Percentiles rank a stretch among this genome's conserved stretches.
Conservation (phyloP, 1,140 invertebrate species). For the Steinernema khuongi region DNA sequence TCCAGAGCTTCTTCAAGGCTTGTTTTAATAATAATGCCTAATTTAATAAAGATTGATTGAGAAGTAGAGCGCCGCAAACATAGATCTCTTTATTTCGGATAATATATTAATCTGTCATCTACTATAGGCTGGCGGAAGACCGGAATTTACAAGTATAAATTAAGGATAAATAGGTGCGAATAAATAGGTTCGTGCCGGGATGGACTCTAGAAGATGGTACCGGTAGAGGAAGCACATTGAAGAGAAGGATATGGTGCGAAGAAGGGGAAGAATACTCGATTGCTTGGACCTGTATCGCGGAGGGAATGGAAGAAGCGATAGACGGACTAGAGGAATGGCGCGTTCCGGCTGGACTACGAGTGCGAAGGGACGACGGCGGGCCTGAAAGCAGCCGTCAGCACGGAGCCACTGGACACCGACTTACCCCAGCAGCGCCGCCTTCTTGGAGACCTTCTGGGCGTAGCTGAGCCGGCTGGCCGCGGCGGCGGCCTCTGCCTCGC, state of each 20-base stretch:
- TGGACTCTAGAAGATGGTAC: neutral
- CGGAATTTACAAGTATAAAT: slow-evolving; percentile 8
- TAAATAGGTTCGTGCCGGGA: neutral
- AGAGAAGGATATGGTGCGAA: neutral
- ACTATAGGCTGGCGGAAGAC: neutral
- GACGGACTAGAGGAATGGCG: slow-evolving; percentile 19
- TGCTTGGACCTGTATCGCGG: slow-evolving; percentile 1
- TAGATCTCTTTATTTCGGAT: neutral
- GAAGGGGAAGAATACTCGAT: slow-evolving; percentile 1
- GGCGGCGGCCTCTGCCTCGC: slow-evolving; percentile 23
- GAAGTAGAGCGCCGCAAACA: too few species aligned
- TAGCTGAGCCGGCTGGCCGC: neutral
- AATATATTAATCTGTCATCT: neutral
- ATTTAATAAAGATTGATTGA: too few species aligned
- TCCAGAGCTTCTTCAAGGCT: neutral
- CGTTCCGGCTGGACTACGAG: neutral
- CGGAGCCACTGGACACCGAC: too few species aligned
- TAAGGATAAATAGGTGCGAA: neutral
- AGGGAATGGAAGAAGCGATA: slow-evolving; percentile 19
- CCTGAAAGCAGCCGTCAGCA: neutral
- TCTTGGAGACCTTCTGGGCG: neutral
- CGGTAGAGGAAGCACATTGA: slow-evolving; percentile 10
- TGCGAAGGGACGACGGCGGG: neutral
- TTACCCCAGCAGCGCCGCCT: neutral
- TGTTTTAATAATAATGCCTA: too few species aligned